These are phyloP conservation scores for Atta cephalotes DNA, from an alignment of 1,140 invertebrate genomes.

Conservation along the genomic window DNA sequence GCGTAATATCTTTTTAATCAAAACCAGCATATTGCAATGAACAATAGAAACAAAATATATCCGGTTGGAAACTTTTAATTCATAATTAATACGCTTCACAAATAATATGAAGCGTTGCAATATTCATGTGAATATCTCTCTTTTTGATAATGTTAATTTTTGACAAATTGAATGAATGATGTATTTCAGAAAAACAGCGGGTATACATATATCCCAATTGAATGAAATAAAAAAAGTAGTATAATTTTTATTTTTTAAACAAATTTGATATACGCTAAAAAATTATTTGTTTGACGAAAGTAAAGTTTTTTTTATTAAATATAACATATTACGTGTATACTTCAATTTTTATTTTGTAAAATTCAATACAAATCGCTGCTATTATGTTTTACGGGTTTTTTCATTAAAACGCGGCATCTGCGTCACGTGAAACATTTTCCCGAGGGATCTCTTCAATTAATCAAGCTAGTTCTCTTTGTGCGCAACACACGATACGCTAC, in stretches of 20 bases:
- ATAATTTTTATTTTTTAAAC: neutral
- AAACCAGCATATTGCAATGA: neutral
- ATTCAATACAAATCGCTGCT: slow-evolving; percentile 6
- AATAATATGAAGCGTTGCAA: neutral
- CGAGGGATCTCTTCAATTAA: slow-evolving; percentile 47
- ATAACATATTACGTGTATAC: neutral
- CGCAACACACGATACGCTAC: slow-evolving; percentile 34
- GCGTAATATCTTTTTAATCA: slow-evolving; percentile 29
- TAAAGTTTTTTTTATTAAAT: slow-evolving; percentile 4
- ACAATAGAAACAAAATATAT: neutral
- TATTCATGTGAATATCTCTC: no score
- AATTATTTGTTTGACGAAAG: neutral
- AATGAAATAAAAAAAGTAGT: neutral
- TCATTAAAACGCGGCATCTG: slow-evolving; percentile 37
- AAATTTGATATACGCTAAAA: neutral
- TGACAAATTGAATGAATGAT: neutral
- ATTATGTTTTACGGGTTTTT: slow-evolving; percentile 26
- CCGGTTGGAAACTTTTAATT: neutral
- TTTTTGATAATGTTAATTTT: slow-evolving; percentile 24
- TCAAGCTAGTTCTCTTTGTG: slow-evolving; percentile 47
- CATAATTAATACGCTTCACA: slow-evolving; percentile 2
- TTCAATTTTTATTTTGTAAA: neutral
- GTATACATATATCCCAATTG: neutral
- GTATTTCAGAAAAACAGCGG: neutral
- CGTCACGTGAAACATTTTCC: slow-evolving; percentile 52